Evolutionary conservation across 1,140 invertebrate species (phyloP), one percentile per base, ranked within the genome.

Genomic region (Dinoponera quadriceps): DNA sequence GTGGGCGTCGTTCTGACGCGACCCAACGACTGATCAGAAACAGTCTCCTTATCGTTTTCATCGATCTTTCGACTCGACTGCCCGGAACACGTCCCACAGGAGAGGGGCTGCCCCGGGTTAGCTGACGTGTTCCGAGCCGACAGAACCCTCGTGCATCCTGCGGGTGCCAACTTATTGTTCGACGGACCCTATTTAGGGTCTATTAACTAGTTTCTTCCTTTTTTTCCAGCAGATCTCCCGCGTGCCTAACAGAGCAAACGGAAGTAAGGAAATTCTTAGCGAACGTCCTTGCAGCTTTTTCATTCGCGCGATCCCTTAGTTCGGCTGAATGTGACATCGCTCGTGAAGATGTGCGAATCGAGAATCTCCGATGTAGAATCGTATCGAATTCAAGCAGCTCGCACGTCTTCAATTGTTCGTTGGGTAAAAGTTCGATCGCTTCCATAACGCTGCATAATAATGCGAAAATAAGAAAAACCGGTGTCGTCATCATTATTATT

Each of bases 31-130:
- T 89, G 91, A 92, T 93, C 89, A 91, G 89, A 92, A 92, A 89
- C 85, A 83, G 87, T 86, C 81, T 82, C 85, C 88, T 91, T 92
- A 93, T 93, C 92, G 80, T 82, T 54, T 68, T 86, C 89, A 92
- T 93, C 90, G 90, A 93, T 93, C 92, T 92, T 91, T 89, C 87
- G 85, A 57, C 83, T 65, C 89, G 85, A 84, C 89, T 83, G 82
- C 68, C 13, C 65, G 54, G 25, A 54, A 51, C 25, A 16, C 55
- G 57, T 91, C 92, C 92, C 91, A 77, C 25, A 90, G 91, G 92
- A 88, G 87, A 88, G 83, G 83, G 85, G 85, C 85, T 33, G 72
- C 71, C n/a, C 14, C 27, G 51, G 57, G 57, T 81, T 72, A 77
- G 87, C 88, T 91, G 92, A 92, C 90, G 89, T 90, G 89, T 90